phyloP scores from a whole-genome alignment of 2,888 invertebrate species.

The Cryptocheilus praepositus region DNA sequence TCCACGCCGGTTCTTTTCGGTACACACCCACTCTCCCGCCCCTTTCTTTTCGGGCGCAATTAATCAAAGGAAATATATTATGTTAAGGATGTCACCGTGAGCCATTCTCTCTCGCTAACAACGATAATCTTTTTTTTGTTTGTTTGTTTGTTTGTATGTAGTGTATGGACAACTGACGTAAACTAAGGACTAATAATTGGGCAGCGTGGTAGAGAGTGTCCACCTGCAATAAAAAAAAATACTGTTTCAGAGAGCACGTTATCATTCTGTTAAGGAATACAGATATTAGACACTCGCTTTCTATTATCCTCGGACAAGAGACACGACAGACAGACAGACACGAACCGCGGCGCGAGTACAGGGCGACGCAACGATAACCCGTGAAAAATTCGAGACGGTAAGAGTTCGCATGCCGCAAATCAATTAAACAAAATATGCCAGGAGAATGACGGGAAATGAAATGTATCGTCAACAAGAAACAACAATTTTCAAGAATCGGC shows the following conservation, averaged over 20 bases:
- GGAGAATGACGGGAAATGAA: too few relatives aligned
- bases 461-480: too few relatives aligned
- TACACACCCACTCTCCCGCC: conserved; percentile 27
- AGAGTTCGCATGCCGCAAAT: too few relatives aligned
- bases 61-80: conserved; percentile 66
- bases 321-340: too few relatives aligned
- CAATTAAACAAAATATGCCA: too few relatives aligned
- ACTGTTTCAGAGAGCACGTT: neutral
- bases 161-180: conserved; percentile 72
- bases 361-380: neutral
- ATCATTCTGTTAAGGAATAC: neutral
- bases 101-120: conserved; percentile 68
- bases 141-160: conserved; percentile 61
- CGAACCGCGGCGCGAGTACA: too few relatives aligned
- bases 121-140: conserved; percentile 61
- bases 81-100: conserved; percentile 66
- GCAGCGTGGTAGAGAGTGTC: conserved; percentile 71
- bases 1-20: conserved; percentile 16
- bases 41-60: conserved; percentile 57
- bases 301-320: neutral
- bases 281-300: neutral
- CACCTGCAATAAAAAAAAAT: conserved; percentile 62
- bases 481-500: too few relatives aligned
- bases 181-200: conserved; percentile 74
- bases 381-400: neutral